phyloP scores from a whole-genome alignment of 2,888 invertebrate species.

The Melanotus villosus region DNA sequence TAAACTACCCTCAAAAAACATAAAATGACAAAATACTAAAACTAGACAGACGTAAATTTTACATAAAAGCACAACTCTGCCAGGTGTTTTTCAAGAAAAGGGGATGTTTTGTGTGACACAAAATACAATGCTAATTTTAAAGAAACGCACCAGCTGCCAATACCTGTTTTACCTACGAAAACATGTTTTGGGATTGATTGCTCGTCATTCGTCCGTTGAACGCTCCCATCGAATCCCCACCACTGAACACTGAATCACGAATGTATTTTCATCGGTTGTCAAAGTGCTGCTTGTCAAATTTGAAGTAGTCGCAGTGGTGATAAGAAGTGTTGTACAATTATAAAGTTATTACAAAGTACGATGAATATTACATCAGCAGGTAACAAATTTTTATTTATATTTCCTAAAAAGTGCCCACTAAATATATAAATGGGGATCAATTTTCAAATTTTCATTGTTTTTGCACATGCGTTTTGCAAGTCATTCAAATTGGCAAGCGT shows the following conservation, averaged over 20 bases:
- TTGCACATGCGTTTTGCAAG: conserved; percentile 60
- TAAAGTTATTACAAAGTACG: not conserved
- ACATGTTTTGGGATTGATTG: not conserved
- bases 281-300: conserved; percentile 6
- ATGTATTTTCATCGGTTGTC: not conserved
- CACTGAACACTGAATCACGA: conserved; percentile 10
- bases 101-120: too few relatives aligned
- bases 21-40: too few relatives aligned
- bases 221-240: conserved; percentile 21
- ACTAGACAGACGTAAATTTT: too few relatives aligned
- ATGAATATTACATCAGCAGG: conserved; percentile 71
- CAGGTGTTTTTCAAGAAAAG: too few relatives aligned
- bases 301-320: conserved; percentile 15
- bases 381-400: conserved; percentile 46
- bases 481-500: conserved; percentile 51
- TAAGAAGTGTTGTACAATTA: conserved; percentile 1
- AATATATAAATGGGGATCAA: conserved; percentile 5
- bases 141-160: too few relatives aligned
- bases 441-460: conserved; percentile 49
- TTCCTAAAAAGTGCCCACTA: not conserved
- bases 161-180: too few relatives aligned
- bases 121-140: too few relatives aligned
- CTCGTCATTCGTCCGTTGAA: too few relatives aligned
- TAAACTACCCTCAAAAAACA: too few relatives aligned
- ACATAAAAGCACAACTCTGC: too few relatives aligned